Base-by-base conservation (phyloP, 1,140 invertebrate genomes). In the Bombus picipes region DNA sequence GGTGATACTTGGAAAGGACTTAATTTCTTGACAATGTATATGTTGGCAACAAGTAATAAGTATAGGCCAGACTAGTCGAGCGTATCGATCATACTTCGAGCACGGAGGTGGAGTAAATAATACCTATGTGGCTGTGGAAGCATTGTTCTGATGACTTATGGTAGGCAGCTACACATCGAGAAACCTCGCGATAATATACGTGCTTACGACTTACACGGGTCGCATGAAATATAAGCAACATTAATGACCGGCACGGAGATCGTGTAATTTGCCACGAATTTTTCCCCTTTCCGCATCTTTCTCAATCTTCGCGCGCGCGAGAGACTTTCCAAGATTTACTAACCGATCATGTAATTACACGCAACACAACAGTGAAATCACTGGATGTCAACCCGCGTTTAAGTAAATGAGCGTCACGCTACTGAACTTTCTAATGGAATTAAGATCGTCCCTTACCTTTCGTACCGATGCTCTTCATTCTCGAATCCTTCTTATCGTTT, bases 141-240 rank as follows among this genome's bases (percentile, higher is more conserved):
- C 89, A 90, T 90, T 90, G 89, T 90, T 89, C 89, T 34, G 88
- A 86, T 90, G 88, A 90, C 88, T 90, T 87, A 90, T 90, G 79
- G 82, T 66, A 85, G 86, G 68, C 76, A 78, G n/a, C 59, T 76
- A 85, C 70, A 88, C 53, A 74, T 88, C 82, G 86, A 65, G 86
- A 88, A 88, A 88, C 75, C 53, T 70, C 39, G 75, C 87, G 72
- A 82, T 87, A 85, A 83, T 76, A 86, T 72, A 80, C 68, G 62
- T 71, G 57, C 83, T 88, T 87, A 77, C 76, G 43, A 78, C 80
- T 78, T 72, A 76, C 81, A 81, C 53, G 34, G 43, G 78, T 82
- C 72, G 41, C 66, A 68, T 85, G 81, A 87, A 88, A 88, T 88
- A 87, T 88, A 82, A 83, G 65, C 22, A 80, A 68, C 81, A 88